Evolutionary conservation across 2,888 invertebrate species (phyloP), one percentile per base, ranked within the genome.

Genomic region (Iphiclides podalirius): DNA sequence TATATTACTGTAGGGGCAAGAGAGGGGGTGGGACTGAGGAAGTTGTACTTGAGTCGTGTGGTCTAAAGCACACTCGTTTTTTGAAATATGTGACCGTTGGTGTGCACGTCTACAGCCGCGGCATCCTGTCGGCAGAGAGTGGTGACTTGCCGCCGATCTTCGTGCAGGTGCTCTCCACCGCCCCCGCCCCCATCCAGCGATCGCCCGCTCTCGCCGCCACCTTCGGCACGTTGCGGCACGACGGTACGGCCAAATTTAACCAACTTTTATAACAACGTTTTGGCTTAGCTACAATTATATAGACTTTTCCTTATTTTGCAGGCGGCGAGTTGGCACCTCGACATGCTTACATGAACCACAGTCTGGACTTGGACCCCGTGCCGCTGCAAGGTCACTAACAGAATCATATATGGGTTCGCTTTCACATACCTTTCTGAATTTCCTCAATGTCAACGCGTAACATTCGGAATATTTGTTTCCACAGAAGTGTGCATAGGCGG

Each of bases 21-120:
- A n/a, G n/a, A n/a, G n/a, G n/a, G n/a, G n/a, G n/a, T n/a, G n/a
- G n/a, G n/a, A n/a, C n/a, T n/a, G n/a, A n/a, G n/a, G n/a, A n/a
- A n/a, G n/a, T n/a, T n/a, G n/a, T n/a, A n/a, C n/a, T n/a, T n/a
- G n/a, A n/a, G n/a, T n/a, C n/a, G n/a, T n/a, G n/a, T n/a, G n/a
- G n/a, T n/a, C n/a, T n/a, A n/a, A n/a, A n/a, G n/a, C n/a, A n/a
- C n/a, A n/a, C n/a, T n/a, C n/a, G n/a, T n/a, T n/a, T 20, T 20
- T 28, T 28, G 7, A 28, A 4, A 28, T 28, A 28, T 28, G 7
- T 28, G 20, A 9, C 28, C n/a, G 28, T 28, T 28, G 8, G n/a
- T 28, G n/a, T 9, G 7, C 26, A 96, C 97, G 17, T 96, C 95
- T 83, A 94, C 72, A 81, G 81, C 17, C 79, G 84, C 60, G 83